phyloP scores from a whole-genome alignment of 2,888 invertebrate species.

The Frankliniella fusca region DNA sequence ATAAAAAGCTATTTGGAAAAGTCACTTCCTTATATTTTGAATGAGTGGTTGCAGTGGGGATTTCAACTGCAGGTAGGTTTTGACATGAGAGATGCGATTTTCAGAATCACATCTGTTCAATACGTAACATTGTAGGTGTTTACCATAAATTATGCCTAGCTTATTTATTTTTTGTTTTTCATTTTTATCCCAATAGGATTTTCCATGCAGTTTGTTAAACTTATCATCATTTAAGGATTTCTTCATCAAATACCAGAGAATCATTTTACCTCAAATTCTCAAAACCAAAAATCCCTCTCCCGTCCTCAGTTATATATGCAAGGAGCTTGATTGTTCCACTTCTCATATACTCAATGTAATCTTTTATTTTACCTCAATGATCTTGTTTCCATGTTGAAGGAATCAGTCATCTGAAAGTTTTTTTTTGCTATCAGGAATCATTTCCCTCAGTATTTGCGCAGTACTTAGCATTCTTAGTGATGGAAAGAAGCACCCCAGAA shows the following conservation, averaged over 20 bases:
- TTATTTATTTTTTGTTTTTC: background rate
- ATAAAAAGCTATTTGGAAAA: conserved; percentile 32
- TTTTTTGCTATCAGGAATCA: background rate
- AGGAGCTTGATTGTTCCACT: conserved; percentile 41
- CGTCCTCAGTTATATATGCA: conserved; percentile 43
- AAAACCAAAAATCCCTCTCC: conserved; percentile 43
- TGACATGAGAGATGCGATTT: background rate
- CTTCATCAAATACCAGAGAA: conserved; percentile 46
- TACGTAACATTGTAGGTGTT: conserved; percentile 23
- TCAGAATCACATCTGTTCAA: conserved; percentile 3
- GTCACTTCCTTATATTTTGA: conserved; percentile 28
- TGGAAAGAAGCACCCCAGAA: background rate
- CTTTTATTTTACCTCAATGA: background rate
- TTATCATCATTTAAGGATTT: conserved; percentile 47
- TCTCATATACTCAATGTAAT: conserved; percentile 31
- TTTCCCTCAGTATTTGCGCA: background rate
- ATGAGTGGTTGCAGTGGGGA: conserved; percentile 32
- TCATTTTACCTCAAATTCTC: conserved; percentile 49
- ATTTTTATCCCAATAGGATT: conserved; percentile 39
- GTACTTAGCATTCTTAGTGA: background rate
- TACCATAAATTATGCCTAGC: conserved; percentile 4
- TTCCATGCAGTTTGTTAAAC: conserved; percentile 47
- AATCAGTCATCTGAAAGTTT: background rate
- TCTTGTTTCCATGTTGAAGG: conserved; percentile 22
- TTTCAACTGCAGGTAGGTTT: conserved; percentile 19